Percentiles rank a stretch among this genome's conserved stretches.
Conservation (phyloP, 2,113 vertebrate genomes). For the Pterocles orientalis region DNA sequence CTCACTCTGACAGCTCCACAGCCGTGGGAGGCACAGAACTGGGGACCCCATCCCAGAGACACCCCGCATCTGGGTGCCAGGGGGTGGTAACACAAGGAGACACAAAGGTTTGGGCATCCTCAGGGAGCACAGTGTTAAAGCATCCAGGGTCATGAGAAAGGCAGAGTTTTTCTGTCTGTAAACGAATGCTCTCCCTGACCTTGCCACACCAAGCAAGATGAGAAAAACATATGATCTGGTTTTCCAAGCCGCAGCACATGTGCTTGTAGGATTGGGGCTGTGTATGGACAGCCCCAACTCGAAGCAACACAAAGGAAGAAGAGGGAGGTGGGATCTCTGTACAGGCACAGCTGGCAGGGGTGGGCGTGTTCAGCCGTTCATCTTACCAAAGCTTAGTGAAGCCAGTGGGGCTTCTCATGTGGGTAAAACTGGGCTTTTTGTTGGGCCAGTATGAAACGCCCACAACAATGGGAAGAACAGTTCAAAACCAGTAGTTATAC, state of each 20-base stretch:
- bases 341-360: background rate
- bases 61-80: background rate
- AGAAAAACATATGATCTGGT: background rate
- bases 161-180: background rate
- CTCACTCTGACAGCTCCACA: background rate
- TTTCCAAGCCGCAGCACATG: background rate
- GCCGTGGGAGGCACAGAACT: background rate
- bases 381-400: background rate
- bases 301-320: background rate
- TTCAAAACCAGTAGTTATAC: background rate
- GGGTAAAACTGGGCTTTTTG: background rate
- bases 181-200: background rate
- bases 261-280: background rate
- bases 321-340: background rate
- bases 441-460: background rate
- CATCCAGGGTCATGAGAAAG: background rate
- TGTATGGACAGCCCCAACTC: background rate
- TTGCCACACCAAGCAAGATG: background rate
- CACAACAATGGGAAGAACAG: background rate
- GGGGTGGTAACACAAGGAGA: background rate
- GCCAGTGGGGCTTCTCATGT: background rate
- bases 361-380: background rate
- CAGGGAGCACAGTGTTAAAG: background rate
- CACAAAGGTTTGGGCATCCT: background rate
- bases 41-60: background rate